Base-by-base conservation (phyloP, 2,888 invertebrate genomes). In the Steromphala cineraria region DNA sequence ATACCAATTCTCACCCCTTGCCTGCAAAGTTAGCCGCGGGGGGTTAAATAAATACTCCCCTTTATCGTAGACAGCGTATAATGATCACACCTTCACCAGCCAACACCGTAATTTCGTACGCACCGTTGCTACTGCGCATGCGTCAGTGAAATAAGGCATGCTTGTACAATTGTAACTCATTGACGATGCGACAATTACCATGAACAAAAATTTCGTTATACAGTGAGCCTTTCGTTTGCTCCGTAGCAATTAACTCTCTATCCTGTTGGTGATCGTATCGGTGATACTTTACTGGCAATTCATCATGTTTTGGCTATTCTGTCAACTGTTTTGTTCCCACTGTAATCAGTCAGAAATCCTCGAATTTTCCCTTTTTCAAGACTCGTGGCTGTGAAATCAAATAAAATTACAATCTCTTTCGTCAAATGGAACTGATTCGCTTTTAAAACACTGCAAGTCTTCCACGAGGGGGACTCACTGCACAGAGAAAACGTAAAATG, bases 131-230 rank as follows among this genome's bases (percentile, higher is more conserved):
- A 62, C 62, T 62, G 28, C 62, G 62, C 62, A 62, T 62, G 62
- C 28, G 62, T 28, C 28, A 15, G 15, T 13, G 21, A 28, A 28
- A 62, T 28, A 24, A 28, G 62, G 62, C 28, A 24, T 24, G 17
- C 17, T 71, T 36, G 36, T 71, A 36, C 36, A 31, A 71, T 71
- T 36, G 31, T 36, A 15, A 36, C 40, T 71, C 71, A 36, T 31
- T 40, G 40, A 40, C 71, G 71, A 71, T 40, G n/a, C 19, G 36
- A 71, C 71, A 71, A 71, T 71, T 71, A 71, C 71, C 36, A 31
- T 19, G 71, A 36, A 71, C 36, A 40, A 71, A 46, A 71, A 71
- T 71, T 71, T 71, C 28, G 71, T 71, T 71, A 71, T 71, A 71
- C 40, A 36, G 36, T 71, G 28, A 31, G 71, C 31, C 2, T 71